phyloP scores from a whole-genome alignment of 2,113 vertebrate genomes.

The Arothron firmamentum region DNA sequence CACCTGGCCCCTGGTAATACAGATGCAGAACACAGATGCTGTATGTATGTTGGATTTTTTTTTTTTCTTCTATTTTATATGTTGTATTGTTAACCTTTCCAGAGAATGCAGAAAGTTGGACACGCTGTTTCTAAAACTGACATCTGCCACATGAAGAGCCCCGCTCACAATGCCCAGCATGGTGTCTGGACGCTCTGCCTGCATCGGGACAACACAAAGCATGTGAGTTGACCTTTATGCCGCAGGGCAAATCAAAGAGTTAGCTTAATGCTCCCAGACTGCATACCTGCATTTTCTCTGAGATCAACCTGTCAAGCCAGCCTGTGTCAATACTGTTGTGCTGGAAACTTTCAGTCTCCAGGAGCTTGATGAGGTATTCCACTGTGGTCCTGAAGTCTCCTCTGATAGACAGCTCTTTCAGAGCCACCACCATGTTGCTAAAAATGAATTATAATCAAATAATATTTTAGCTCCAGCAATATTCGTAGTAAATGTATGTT shows the following conservation, averaged over 20 bases:
- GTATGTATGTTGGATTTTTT: no score
- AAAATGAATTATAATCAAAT: background rate
- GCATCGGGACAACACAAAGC: slow-evolving; percentile 36
- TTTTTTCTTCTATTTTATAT: background rate
- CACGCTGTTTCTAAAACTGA: slow-evolving; percentile 89
- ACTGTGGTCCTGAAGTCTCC: slow-evolving; percentile 98
- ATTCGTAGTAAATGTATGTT: background rate
- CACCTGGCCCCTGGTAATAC: slow-evolving; percentile 84
- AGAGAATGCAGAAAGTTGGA: slow-evolving; percentile 97
- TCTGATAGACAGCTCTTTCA: slow-evolving; percentile 96
- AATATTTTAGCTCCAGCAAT: background rate
- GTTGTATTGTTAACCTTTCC: slow-evolving; percentile 80
- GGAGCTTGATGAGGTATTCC: slow-evolving; percentile 94
- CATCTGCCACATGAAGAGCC: slow-evolving; percentile 94
- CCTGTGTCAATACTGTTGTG: slow-evolving; percentile 95
- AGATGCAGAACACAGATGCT: background rate
- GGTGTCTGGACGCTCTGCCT: slow-evolving; percentile 96
- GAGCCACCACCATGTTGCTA: slow-evolving; percentile 97
- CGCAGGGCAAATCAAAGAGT: background rate
- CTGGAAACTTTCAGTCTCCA: slow-evolving; percentile 97
- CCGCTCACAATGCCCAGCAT: slow-evolving; percentile 95
- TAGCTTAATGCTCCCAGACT: background rate
- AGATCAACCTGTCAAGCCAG: slow-evolving; percentile 95
- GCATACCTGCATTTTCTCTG: slow-evolving; percentile 96
- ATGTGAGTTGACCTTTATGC: background rate